Evolutionary conservation across 2,888 invertebrate species (phyloP), one percentile per base, ranked within the genome.

Genomic region (Molanna angustata): DNA sequence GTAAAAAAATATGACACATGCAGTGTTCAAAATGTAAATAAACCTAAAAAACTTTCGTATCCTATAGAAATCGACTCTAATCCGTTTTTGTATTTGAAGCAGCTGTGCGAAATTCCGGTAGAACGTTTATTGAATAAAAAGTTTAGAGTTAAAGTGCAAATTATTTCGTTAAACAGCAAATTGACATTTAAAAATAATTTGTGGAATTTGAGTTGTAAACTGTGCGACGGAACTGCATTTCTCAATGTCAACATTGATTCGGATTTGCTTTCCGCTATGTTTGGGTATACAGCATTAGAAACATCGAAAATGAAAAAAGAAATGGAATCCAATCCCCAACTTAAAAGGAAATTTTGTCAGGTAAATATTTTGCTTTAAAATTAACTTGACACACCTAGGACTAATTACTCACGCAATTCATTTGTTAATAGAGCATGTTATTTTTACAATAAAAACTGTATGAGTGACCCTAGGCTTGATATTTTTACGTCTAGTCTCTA

Each of bases 71-170:
- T 72, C 2, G 55, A 69, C 4, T 19, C 65, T 0, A 69, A 72
- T 52, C 78, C 78, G 0, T 78, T 70, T 53, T 65, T 73, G 2
- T 77, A 74, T 60, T 71, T 79, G 49, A 74, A 72, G 60, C 73
- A 76, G 60, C 69, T 78, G 14, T 69, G 69, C 13, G 70, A 72
- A 4, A 60, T 72, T 60, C 60, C 50, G 21, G 67, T 67, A 0
- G 57, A 57, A 7, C 68, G 69, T 11, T 72, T 65, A 52, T 62
- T 59, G 1, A 73, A 72, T 1, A 76, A 71, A 50, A 74, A 71
- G 18, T 80, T 76, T 54, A 78, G 68, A 58, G 74, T 85, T 1
- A 80, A 77, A 62, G 84, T 74, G 1, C 80, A 79, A 63, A 78
- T 83, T 49, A 71, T 77, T 62, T 72, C 68, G 44, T 65, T 83